phyloP scores from a whole-genome alignment of 35 echinoderm and acorn worm genomes.

The Apostichopus californicus region DNA sequence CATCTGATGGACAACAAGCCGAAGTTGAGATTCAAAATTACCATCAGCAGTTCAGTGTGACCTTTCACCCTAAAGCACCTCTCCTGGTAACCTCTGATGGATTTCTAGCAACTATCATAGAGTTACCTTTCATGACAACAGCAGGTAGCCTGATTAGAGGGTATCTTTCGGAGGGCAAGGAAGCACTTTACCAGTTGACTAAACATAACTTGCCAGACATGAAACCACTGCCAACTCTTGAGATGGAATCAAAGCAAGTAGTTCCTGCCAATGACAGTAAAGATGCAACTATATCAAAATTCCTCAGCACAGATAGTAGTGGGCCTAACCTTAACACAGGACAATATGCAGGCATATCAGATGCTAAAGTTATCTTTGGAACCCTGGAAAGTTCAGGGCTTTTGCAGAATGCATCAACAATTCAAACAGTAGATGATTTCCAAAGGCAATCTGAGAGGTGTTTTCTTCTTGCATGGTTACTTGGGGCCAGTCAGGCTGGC shows the following conservation, averaged over 20 bases:
- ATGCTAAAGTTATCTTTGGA: conserved; percentile 79
- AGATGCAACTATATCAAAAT: neutral
- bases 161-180: conserved; percentile 64
- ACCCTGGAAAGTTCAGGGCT: neutral
- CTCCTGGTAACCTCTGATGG: conserved; percentile 84
- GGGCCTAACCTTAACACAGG: conserved; percentile 24
- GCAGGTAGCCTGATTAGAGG: conserved; percentile 62
- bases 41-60: conserved; percentile 70
- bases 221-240: conserved; percentile 35
- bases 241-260: neutral
- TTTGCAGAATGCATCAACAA: neutral
- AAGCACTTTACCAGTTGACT: conserved; percentile 54
- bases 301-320: conserved; percentile 66
- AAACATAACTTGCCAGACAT: conserved; percentile 27
- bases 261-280: neutral
- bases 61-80: conserved; percentile 71
- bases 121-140: conserved; percentile 60
- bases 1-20: neutral
- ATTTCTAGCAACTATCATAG: conserved; percentile 77
- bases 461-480: conserved; percentile 70
- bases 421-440: neutral
- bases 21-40: neutral
- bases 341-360: conserved; percentile 63
- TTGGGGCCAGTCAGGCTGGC: conserved; percentile 63
- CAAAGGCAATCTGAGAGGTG: conserved; percentile 60